A percentile compares a stretch with the other conserved stretches of the same genome.
Conservation (phyloP, 2,113 vertebrate species). For the Oenanthe oenanthe region DNA sequence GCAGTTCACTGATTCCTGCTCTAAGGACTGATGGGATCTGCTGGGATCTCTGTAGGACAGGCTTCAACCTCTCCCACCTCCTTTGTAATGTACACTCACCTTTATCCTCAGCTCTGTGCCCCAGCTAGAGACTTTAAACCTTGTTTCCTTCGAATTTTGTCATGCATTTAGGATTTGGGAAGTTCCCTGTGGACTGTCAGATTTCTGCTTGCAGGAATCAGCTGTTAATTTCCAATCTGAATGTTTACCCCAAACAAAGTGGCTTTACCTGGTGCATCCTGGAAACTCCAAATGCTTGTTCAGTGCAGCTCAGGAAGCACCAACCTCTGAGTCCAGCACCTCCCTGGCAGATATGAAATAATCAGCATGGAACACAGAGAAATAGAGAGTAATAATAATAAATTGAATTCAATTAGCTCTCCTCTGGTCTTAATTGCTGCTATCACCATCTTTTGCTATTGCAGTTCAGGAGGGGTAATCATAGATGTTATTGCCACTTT, state of each 20-base stretch:
- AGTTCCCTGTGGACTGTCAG: not conserved
- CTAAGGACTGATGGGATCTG: not conserved
- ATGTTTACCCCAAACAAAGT: not conserved
- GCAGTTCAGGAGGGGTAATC: constrained; percentile 9
- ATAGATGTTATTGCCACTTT: not conserved
- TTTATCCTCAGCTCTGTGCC: not conserved
- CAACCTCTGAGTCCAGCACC: no score
- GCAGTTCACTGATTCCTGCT: not conserved
- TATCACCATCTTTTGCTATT: not conserved
- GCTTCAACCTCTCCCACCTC: not conserved
- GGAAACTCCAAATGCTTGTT: not conserved
- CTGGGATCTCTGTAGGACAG: not conserved
- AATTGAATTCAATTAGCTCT: constrained; percentile 50
- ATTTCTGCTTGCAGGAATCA: not conserved
- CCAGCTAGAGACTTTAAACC: not conserved
- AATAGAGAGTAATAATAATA: constrained; percentile 35
- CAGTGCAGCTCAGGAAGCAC: not conserved
- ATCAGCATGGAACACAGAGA: not conserved
- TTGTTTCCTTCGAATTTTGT: not conserved
- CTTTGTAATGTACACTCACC: not conserved
- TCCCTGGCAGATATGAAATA: not conserved
- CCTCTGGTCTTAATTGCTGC: constrained; percentile 4
- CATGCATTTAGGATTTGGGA: not conserved
- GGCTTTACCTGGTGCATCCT: not conserved
- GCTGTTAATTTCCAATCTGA: not conserved